Evolutionary conservation across 2,797 vertebrate genomes (phyloP).

Genomic region (Odontamblyopus rebecca): DNA sequence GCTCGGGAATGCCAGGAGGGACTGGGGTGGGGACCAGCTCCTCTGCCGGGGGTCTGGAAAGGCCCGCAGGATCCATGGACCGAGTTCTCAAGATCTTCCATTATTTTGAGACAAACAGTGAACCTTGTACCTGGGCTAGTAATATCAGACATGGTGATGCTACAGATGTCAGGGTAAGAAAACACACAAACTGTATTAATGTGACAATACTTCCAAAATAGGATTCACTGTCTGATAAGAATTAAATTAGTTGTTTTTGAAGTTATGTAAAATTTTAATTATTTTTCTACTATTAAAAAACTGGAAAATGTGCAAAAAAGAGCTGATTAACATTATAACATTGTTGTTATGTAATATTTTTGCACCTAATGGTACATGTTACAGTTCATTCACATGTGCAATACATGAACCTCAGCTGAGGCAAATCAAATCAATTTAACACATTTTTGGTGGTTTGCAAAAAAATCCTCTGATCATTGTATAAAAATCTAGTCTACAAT

Average conservation of each 20-base stretch:
- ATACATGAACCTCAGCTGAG: background rate
- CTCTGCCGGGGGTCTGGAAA: slow-evolving; percentile 85
- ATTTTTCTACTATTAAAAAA: too few species aligned
- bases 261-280: too few species aligned
- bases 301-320: too few species aligned
- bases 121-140: slow-evolving; percentile 93
- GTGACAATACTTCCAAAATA: background rate
- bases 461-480: too few species aligned
- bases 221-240: background rate
- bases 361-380: background rate
- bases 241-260: background rate
- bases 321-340: too few species aligned
- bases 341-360: too few species aligned
- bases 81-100: slow-evolving; percentile 95
- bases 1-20: slow-evolving; percentile 64
- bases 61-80: slow-evolving; percentile 89
- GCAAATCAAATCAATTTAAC: too few species aligned
- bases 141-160: slow-evolving; percentile 96
- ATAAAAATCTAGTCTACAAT: background rate
- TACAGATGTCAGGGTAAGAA: slow-evolving; percentile 91
- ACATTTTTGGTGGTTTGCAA: too few species aligned
- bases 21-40: slow-evolving; percentile 51
- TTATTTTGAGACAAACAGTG: slow-evolving; percentile 93
- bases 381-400: background rate
- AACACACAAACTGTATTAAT: background rate